Base-by-base conservation (phyloP, 1,140 invertebrate species). In the Diprion similis region DNA sequence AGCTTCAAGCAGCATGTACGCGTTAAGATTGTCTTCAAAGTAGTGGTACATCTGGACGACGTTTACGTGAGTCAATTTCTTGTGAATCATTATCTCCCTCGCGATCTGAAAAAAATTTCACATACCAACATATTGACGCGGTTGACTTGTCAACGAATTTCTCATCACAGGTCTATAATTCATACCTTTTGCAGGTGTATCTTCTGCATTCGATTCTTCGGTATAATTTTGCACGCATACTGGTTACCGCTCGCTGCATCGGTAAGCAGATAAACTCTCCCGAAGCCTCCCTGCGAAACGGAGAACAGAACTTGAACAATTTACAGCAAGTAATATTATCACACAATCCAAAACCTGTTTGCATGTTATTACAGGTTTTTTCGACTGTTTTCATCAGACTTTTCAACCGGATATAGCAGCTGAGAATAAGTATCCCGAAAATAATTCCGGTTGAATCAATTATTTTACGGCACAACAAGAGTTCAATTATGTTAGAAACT, bases 1-100 rank as follows among this genome's bases (percentile, higher is more conserved):
- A 47, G 94, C 84, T 83, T 95, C 94, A 65, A 95, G 82, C 10
- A 95, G 83, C 80, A 95, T 93, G 81, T 94, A 95, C 6, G 95
- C 92, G 85, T 93, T 92, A 48, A 92, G 86, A 46, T 86, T 83
- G 84, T 95, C 93, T 84, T 94, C 94, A 85, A 95, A 95, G 81
- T 91, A 93, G 59, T 88, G 87, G 80, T 92, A 88, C 84, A 95
- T 93, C 78, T 90, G 88, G 13, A 95, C 94, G 77, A 95, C 90
- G 83, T 95, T 90, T 70, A 89, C 88, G 83, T 95, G 93, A 72
- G 86, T 86, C 18, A 95, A 81, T 75, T 86, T 88, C 72, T 90
- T 88, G 79, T 95, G 94, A 78, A 95, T 95, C 73, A 87, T 87
- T 71, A 95, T 94, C 85, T 95, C 94, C 80, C 93, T 85, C 77